Evolutionary conservation across 2,797 vertebrate genomes (phyloP).

Genomic region (Peromyscus eremicus): DNA sequence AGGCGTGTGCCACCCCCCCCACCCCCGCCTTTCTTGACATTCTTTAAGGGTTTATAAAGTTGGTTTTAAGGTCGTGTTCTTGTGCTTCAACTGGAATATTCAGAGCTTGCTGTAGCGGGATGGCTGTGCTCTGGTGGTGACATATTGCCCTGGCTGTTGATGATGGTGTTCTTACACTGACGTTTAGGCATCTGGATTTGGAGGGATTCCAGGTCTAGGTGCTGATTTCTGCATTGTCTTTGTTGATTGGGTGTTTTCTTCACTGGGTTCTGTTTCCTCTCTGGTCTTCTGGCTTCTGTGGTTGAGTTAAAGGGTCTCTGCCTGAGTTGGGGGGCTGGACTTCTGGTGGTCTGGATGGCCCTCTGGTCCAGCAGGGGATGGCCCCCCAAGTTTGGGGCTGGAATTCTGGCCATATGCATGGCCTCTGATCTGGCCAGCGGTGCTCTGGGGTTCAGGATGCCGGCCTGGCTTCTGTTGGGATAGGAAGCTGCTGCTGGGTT

Average conservation of each 20-base stretch:
- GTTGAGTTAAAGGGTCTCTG: background rate
- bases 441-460: background rate
- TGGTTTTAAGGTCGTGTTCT: background rate
- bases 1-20: no score
- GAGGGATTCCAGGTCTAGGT: background rate
- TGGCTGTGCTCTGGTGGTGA: background rate
- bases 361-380: background rate
- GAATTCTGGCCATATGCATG: background rate
- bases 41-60: background rate
- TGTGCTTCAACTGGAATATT: background rate
- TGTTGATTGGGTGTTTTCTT: background rate
- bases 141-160: background rate
- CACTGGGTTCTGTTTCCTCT: no score
- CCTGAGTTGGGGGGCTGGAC: background rate
- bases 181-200: background rate
- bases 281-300: background rate
- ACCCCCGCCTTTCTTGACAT: no score
- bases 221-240: background rate
- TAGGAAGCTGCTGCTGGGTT: background rate
- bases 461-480: background rate
- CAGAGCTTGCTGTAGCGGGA: background rate
- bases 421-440: background rate
- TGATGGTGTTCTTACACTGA: background rate
- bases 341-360: background rate
- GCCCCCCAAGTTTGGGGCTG: background rate